These are phyloP conservation scores for Masticophis lateralis DNA, from an alignment of 2,797 vertebrate species.

Conservation along the genomic window DNA sequence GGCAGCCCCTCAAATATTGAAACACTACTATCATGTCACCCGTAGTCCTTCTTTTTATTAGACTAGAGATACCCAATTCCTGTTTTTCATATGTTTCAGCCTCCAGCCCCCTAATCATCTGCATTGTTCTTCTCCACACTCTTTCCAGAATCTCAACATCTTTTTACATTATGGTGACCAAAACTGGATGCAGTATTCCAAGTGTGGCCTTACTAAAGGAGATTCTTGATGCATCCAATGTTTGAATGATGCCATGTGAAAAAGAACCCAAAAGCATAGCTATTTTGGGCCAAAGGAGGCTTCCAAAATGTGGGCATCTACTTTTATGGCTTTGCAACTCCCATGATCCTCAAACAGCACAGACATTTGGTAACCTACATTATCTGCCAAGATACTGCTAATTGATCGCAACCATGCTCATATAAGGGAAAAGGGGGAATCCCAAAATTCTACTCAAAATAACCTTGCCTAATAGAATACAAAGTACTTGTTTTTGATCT, in stretches of 20 bases:
- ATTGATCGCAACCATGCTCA: not conserved
- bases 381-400: too few relatives aligned
- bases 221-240: not conserved
- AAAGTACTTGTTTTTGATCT: not conserved
- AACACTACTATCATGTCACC: too few relatives aligned
- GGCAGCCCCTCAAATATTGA: too few relatives aligned
- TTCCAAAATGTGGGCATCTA: not conserved
- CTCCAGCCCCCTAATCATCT: too few relatives aligned
- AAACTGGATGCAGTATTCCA: too few relatives aligned
- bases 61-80: too few relatives aligned
- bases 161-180: too few relatives aligned
- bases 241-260: not conserved
- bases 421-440: not conserved
- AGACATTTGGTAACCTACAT: not conserved
- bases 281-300: not conserved
- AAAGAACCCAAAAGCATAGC: not conserved
- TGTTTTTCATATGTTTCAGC: too few relatives aligned
- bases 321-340: not conserved
- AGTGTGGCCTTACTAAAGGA: not conserved
- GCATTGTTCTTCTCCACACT: too few relatives aligned
- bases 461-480: not conserved
- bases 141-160: too few relatives aligned
- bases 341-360: not conserved
- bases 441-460: not conserved
- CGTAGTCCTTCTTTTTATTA: too few relatives aligned